A percentile compares a stretch with the other conserved stretches of the same genome.
These are phyloP conservation scores for Regulus satrapa DNA, from an alignment of 2,113 vertebrate genomes.

Conservation along the genomic window DNA sequence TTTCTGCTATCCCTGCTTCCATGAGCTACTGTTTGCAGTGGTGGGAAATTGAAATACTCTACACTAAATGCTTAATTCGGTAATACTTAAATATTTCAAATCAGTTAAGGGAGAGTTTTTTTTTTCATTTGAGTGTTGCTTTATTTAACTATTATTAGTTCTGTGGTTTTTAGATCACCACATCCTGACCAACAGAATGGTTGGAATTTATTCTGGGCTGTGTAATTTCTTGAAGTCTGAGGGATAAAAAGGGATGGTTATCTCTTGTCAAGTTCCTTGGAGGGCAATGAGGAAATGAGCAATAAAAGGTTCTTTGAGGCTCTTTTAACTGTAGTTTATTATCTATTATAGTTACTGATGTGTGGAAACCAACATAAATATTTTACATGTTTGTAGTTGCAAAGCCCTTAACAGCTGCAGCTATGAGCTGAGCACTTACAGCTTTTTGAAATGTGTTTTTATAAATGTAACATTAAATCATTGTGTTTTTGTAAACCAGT, in stretches of 20 bases:
- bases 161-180: not conserved
- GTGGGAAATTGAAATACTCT: not conserved
- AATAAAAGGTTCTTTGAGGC: conserved; percentile 44
- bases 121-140: not conserved
- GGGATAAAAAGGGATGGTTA: conserved; percentile 17
- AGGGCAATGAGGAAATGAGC: conserved; percentile 48
- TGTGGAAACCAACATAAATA: conserved; percentile 27
- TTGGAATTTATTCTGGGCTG: not conserved
- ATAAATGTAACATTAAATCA: not conserved
- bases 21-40: not conserved
- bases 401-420: conserved; percentile 3
- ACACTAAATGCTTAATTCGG: not conserved
- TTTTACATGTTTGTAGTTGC: conserved; percentile 7
- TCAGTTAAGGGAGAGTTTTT: not conserved
- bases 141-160: conserved; percentile 25
- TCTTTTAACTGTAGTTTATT: conserved; percentile 24
- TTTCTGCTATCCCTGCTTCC: not conserved
- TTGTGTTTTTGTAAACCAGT: not conserved
- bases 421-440: not conserved
- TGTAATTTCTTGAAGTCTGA: conserved; percentile 24
- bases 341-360: conserved; percentile 6
- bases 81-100: not conserved
- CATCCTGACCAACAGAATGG: conserved; percentile 21
- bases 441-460: conserved; percentile 28
- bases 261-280: conserved; percentile 33